Percentiles rank a stretch among this genome's conserved stretches.
Conservation (phyloP, 2,888 invertebrate genomes). For the Synergus umbraculus region DNA sequence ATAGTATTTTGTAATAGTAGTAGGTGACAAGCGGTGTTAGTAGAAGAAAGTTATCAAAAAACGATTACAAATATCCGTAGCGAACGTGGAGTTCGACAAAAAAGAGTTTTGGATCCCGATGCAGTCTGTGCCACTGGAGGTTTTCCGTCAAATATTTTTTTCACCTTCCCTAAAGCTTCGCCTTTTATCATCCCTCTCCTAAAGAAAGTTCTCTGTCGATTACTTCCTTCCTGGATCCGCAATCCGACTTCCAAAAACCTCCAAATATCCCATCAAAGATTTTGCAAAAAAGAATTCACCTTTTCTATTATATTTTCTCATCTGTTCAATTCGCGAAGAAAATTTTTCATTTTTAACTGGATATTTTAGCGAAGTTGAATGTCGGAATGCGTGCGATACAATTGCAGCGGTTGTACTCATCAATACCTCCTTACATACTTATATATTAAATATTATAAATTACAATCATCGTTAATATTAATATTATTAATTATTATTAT, state of each 20-base stretch:
- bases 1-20: conserved; percentile 51
- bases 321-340: not conserved
- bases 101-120: conserved; percentile 51
- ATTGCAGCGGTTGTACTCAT: conserved; percentile 42
- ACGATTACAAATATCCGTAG: conserved; percentile 66
- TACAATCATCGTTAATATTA: conserved; percentile 58
- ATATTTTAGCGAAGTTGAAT: conserved; percentile 11
- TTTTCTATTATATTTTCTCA: not conserved
- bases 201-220: conserved; percentile 4
- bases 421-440: conserved; percentile 52
- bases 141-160: conserved; percentile 45
- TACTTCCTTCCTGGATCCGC: conserved; percentile 15
- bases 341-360: not conserved
- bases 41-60: conserved; percentile 70
- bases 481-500: conserved; percentile 54
- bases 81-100: conserved; percentile 56
- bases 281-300: not conserved
- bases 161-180: conserved; percentile 41
- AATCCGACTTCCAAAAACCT: conserved; percentile 17
- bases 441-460: conserved; percentile 59
- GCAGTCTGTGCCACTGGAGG: conserved; percentile 49
- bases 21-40: conserved; percentile 64
- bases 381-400: conserved; percentile 19
- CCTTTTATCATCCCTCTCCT: conserved; percentile 16
- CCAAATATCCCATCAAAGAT: not conserved